phyloP scores from a whole-genome alignment of 2,888 invertebrate genomes.

The Ischnus inquisitorius region DNA sequence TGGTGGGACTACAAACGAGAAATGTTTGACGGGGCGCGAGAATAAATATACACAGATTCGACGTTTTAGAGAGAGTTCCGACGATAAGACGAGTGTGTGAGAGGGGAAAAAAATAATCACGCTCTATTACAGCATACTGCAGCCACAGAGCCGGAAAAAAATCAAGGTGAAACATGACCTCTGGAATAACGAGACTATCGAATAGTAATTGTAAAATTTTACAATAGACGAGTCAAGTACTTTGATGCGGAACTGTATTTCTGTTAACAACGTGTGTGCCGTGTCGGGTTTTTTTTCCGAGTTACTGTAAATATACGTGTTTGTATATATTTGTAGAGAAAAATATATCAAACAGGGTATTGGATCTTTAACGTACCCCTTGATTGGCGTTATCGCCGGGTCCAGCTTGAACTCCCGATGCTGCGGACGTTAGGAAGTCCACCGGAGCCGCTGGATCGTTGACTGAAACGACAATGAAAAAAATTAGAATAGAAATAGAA shows the following conservation, averaged over 20 bases:
- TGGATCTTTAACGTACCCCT: slow-evolving; percentile 79
- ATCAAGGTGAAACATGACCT: slow-evolving; percentile 56
- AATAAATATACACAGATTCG: slow-evolving; percentile 23
- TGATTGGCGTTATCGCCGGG: slow-evolving; percentile 78
- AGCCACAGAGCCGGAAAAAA: slow-evolving; percentile 73
- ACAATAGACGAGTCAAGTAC: slow-evolving; percentile 55
- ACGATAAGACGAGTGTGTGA: slow-evolving; percentile 55
- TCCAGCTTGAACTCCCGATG: slow-evolving; percentile 75
- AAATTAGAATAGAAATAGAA: not conserved
- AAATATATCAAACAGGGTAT: slow-evolving; percentile 46
- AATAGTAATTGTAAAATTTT: slow-evolving; percentile 33
- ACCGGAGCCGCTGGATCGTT: slow-evolving; percentile 87
- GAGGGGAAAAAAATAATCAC: slow-evolving; percentile 69
- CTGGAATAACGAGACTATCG: slow-evolving; percentile 47
- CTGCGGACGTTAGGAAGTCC: slow-evolving; percentile 87
- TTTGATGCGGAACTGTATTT: slow-evolving; percentile 73
- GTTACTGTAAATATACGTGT: slow-evolving; percentile 53
- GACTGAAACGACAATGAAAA: slow-evolving; percentile 79
- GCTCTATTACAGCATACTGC: slow-evolving; percentile 77
- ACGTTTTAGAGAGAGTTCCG: slow-evolving; percentile 70
- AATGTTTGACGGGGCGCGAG: slow-evolving; percentile 1
- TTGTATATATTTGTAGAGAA: not conserved
- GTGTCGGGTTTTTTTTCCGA: slow-evolving; percentile 46
- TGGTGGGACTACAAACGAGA: slow-evolving; percentile 18
- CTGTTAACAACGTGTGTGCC: slow-evolving; percentile 72